Conservation (phyloP, 2,113 vertebrate species). For the Microcebus tavaratra region DNA sequence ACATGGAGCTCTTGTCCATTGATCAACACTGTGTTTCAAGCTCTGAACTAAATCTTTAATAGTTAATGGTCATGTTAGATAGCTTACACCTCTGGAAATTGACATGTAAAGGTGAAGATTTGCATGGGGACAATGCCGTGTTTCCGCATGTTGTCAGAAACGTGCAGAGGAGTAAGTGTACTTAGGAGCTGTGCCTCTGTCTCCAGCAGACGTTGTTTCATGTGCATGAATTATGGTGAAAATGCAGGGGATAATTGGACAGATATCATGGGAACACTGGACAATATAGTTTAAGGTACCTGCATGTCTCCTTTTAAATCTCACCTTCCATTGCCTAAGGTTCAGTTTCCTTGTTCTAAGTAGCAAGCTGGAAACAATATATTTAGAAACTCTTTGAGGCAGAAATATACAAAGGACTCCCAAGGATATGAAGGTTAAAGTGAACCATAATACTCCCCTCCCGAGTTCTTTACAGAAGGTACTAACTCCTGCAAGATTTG, state of each 20-base stretch:
- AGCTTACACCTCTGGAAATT: neutral
- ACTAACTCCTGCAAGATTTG: neutral
- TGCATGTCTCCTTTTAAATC: neutral
- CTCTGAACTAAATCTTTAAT: neutral
- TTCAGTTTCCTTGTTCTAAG: neutral
- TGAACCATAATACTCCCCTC: neutral
- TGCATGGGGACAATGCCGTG: neutral
- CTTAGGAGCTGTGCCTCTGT: neutral
- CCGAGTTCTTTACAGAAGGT: neutral
- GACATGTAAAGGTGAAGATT: no score
- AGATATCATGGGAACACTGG: neutral
- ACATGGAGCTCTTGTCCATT: accelerated
- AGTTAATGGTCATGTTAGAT: neutral
- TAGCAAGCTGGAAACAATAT: neutral
- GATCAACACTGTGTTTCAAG: neutral
- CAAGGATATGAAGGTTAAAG: accelerated
- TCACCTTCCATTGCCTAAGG: neutral
- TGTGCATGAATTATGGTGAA: no score
- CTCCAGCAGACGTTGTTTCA: no score
- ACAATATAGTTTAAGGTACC: neutral
- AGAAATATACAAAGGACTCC: neutral
- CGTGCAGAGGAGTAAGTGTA: accelerated
- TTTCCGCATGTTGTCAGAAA: accelerated
- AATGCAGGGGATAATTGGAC: no score
- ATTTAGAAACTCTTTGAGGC: neutral